Percentiles rank a stretch among this genome's conserved stretches.
These are phyloP conservation scores for Sinocyclocheilus maitianheensis DNA, from an alignment of 2,113 vertebrate genomes.

Conservation along the genomic window DNA sequence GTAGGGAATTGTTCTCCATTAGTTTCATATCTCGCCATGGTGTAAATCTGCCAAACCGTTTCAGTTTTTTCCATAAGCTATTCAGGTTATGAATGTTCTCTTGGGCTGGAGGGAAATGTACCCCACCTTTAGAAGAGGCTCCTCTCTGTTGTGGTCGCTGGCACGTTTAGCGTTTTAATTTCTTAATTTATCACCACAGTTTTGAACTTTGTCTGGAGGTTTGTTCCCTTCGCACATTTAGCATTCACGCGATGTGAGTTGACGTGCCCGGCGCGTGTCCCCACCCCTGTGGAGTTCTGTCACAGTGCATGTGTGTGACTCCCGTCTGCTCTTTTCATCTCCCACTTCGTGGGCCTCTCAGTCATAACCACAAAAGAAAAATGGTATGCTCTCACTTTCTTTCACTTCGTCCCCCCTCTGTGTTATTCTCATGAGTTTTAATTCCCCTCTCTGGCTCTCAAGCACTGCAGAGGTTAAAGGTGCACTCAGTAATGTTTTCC, in stretches of 20 bases:
- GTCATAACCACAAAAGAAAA: conserved; percentile 38
- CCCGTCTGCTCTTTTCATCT: conserved; percentile 19
- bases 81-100: conserved; percentile 50
- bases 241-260: conserved; percentile 32
- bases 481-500: not conserved
- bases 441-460: not conserved
- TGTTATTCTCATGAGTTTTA: conserved; percentile 15
- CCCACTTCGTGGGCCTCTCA: not conserved
- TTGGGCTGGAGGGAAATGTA: conserved; percentile 41
- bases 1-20: conserved; percentile 38
- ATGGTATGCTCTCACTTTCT: not conserved
- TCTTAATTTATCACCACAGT: conserved; percentile 41
- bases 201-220: conserved; percentile 36
- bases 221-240: not conserved
- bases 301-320: conserved; percentile 25
- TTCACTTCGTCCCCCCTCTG: not conserved
- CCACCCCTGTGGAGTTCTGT: conserved; percentile 27
- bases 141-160: conserved; percentile 49
- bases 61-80: conserved; percentile 39
- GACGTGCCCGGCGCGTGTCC: conserved; percentile 36
- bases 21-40: conserved; percentile 45
- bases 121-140: conserved; percentile 43
- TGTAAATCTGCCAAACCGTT: conserved; percentile 50
- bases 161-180: conserved; percentile 35
- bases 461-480: conserved; percentile 1